Percentiles rank a stretch among this genome's conserved stretches.
Evolutionary conservation across 2,113 vertebrate genomes (phyloP).

Genomic region (Callipepla squamata): DNA sequence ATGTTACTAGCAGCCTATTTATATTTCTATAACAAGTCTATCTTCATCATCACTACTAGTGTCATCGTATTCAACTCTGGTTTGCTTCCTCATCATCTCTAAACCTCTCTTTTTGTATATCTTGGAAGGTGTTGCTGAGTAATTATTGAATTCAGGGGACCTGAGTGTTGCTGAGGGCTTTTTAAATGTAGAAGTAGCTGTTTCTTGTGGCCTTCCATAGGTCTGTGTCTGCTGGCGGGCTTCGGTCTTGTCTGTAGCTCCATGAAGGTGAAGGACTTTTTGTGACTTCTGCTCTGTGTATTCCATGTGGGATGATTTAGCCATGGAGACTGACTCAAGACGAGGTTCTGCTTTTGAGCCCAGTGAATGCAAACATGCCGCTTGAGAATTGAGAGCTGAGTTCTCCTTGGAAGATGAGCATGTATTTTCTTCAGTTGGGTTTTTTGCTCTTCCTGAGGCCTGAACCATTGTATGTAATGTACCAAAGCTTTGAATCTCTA

Average conservation of each 20-base stretch:
- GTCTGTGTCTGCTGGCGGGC: not conserved
- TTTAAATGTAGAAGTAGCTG: not conserved
- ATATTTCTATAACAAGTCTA: constrained; percentile 81
- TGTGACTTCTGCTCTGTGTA: not conserved
- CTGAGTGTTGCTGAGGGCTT: not conserved
- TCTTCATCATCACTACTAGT: constrained; percentile 83
- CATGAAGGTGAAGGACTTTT: not conserved
- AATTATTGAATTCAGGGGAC: not conserved
- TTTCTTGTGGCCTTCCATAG: not conserved
- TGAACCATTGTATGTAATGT: not conserved
- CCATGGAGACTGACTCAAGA: not conserved
- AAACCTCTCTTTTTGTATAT: constrained; percentile 70
- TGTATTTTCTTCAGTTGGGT: not conserved
- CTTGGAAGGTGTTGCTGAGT: constrained; percentile 25
- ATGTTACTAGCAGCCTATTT: not conserved
- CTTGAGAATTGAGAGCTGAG: not conserved
- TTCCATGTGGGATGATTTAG: not conserved
- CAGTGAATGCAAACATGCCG: not conserved
- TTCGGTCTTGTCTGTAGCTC: not conserved
- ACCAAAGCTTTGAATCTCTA: not conserved
- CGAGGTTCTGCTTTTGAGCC: not conserved
- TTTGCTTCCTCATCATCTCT: constrained; percentile 80
- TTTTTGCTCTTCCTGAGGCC: not conserved
- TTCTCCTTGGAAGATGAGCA: not conserved
- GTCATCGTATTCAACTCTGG: constrained; percentile 75